Percentiles rank a stretch among this genome's conserved stretches.
Conservation (phyloP, 2,888 invertebrate genomes). For the Pedicia rivosa region DNA sequence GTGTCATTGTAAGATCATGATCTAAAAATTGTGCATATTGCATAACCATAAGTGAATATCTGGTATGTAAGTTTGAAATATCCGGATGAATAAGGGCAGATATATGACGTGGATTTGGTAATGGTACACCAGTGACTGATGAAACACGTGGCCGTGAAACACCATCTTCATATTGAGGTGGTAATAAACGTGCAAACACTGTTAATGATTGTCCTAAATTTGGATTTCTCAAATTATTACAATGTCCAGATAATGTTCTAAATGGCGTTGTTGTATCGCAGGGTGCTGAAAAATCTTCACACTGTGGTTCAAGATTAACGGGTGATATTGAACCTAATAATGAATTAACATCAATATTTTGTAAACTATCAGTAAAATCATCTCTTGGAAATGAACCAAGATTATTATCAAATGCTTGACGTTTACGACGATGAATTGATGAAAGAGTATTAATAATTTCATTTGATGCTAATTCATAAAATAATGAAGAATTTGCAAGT, state of each 20-base stretch:
- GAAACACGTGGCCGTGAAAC: conserved; percentile 62
- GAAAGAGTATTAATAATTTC: conserved; percentile 54
- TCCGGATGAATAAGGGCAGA: conserved; percentile 84
- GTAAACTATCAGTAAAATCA: conserved; percentile 59
- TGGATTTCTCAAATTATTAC: conserved; percentile 75
- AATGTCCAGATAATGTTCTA: conserved; percentile 60
- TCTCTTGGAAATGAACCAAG: conserved; percentile 35
- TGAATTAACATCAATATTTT: conserved; percentile 60
- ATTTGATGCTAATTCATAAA: conserved; percentile 74
- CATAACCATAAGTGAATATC: conserved; percentile 87
- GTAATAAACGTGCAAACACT: conserved; percentile 67
- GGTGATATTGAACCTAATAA: conserved; percentile 44
- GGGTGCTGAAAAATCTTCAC: conserved; percentile 49
- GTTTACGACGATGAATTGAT: conserved; percentile 42
- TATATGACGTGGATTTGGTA: conserved; percentile 75
- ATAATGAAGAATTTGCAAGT: conserved; percentile 70
- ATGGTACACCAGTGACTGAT: conserved; percentile 54
- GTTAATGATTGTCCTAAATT: conserved; percentile 69
- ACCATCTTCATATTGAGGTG: conserved; percentile 78
- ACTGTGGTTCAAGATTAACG: conserved; percentile 44
- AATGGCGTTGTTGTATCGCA: conserved; percentile 58
- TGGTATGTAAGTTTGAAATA: conserved; percentile 72
- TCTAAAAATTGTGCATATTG: conserved; percentile 90
- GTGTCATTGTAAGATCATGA: conserved; percentile 89
- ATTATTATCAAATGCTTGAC: conserved; percentile 56